Base-by-base conservation (phyloP, 2,797 vertebrate genomes). In the Channallabes apus region DNA sequence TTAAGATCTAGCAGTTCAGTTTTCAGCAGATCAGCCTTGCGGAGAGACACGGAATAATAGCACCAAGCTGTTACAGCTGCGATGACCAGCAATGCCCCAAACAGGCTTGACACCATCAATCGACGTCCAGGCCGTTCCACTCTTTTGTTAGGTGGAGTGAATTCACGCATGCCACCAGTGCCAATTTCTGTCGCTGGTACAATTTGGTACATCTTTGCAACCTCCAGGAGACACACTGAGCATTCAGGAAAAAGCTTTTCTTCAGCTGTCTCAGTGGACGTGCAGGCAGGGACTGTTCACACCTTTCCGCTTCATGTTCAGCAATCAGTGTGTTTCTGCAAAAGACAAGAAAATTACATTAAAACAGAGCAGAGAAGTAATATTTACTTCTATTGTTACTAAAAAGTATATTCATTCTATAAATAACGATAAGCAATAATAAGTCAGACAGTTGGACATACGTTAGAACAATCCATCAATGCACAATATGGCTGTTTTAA, bases 11-110 rank as follows among this genome's bases (percentile, higher is more conserved):
- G 90, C 83, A 94, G 92, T 87, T 97, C 97, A 0, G 94, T 93
- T 68, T 96, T 96, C 59, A 98, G 91, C 67, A 95, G 91, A 81
- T 97, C 95, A 0, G 96, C 95, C 90, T 97, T 97, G 41, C 94
- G 94, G 17, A 98, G 93, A n/a, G 97, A 98, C 5, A 93, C 92
- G 0, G 94, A 96, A 89, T 99, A 98, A 91, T 97, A 98, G 93
- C 96, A 97, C 97, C 97, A 99, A 35, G 97, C 94, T 4, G 96
- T 93, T 27, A 97, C 95, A 0, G 96, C 95, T 0, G 95, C 93
- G 46, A 98, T 91, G 86, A 98, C 94, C 64, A 98, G 89, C 29
- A 95, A 7, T 67, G 94, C 91, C n/a, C 96, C 96, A 2, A 99
- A 75, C 38, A 95, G 22, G 0, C 92, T 90, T 0, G 97, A 95